These are phyloP conservation scores for Ursus arctos DNA, from an alignment of 2,113 vertebrate species.

Conservation along the genomic window DNA sequence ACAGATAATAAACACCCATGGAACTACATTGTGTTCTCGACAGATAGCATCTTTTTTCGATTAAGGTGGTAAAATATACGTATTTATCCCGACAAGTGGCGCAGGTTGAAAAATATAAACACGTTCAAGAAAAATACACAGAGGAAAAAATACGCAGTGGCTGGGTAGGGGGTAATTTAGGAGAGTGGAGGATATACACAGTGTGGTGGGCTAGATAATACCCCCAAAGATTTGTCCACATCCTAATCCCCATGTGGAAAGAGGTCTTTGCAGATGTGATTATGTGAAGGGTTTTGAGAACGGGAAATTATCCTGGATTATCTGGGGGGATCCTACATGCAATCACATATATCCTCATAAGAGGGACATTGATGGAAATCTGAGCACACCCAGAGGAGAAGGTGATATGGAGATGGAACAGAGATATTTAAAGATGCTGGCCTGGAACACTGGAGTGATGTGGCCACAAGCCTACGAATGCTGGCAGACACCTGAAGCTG, in stretches of 20 bases:
- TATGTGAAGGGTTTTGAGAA: not conserved
- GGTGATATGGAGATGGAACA: not conserved
- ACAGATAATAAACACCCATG: not conserved
- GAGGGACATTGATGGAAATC: not conserved
- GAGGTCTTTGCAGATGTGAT: not conserved
- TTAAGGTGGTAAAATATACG: not conserved
- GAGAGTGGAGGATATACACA: not conserved
- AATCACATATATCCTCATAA: not conserved
- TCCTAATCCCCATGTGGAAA: not conserved
- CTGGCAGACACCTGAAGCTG: not conserved
- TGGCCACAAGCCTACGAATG: not conserved
- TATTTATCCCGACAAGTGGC: not conserved
- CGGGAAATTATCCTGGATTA: not conserved
- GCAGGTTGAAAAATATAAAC: not conserved
- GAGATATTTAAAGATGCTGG: not conserved
- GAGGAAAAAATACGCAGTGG: not conserved
- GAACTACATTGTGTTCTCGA: not conserved
- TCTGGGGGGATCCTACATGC: not conserved
- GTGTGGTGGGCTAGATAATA: not conserved
- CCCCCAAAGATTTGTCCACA: not conserved
- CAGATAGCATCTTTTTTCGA: not conserved
- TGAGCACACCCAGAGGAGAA: not conserved
- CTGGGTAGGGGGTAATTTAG: not conserved
- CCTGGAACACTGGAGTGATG: not conserved
- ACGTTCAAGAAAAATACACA: not conserved